phyloP scores from a whole-genome alignment of 1,140 invertebrate species.

The Calycopis cecrops region DNA sequence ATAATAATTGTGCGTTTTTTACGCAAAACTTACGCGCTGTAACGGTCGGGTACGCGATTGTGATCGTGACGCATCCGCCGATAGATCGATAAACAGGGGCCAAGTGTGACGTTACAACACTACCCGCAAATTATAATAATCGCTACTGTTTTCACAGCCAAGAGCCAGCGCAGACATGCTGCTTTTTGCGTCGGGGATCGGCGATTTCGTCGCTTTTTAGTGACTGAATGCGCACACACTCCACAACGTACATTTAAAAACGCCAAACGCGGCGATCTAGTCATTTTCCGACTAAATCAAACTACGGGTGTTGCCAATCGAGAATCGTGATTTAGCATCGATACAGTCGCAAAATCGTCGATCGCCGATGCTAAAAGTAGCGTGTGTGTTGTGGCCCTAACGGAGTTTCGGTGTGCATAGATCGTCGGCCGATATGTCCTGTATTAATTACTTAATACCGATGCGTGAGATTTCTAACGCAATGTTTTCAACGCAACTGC shows the following conservation, averaged over 20 bases:
- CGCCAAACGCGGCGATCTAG: too few relatives aligned
- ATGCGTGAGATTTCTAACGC: slow-evolving; percentile 69
- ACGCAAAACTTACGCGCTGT: slow-evolving; percentile 56
- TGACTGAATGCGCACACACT: too few relatives aligned
- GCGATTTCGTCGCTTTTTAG: too few relatives aligned
- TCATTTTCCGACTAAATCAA: too few relatives aligned
- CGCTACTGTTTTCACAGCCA: slow-evolving; percentile 55
- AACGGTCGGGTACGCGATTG: slow-evolving; percentile 51
- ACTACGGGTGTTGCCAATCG: too few relatives aligned
- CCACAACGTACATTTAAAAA: too few relatives aligned
- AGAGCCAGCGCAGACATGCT: too few relatives aligned
- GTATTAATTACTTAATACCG: slow-evolving; percentile 68
- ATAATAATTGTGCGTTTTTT: slow-evolving; percentile 66
- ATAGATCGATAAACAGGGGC: slow-evolving; percentile 63
- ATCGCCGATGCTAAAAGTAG: too few relatives aligned
- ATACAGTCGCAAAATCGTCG: too few relatives aligned
- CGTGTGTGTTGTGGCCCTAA: too few relatives aligned
- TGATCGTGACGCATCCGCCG: slow-evolving; percentile 57
- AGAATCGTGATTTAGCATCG: too few relatives aligned
- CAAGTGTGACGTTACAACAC: slow-evolving; percentile 27
- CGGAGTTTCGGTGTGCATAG: slow-evolving; percentile 42
- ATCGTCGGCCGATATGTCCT: slow-evolving; percentile 61
- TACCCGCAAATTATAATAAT: slow-evolving; percentile 49
- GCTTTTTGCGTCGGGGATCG: too few relatives aligned
- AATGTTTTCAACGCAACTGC: slow-evolving; percentile 59